Conservation (phyloP, 2,888 invertebrate genomes). For the Noctua fimbriata region DNA sequence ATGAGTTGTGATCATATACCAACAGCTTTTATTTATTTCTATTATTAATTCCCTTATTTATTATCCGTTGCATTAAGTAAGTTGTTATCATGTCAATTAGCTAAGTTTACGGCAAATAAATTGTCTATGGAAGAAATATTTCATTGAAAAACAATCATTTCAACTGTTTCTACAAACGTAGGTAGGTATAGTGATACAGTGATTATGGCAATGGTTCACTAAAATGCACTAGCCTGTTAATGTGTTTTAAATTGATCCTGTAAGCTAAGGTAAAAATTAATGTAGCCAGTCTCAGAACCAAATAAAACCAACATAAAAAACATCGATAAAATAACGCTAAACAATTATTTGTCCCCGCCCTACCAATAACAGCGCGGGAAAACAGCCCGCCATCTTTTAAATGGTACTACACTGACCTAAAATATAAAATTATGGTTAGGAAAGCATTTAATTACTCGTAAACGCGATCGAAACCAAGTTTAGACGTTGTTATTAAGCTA, state of each 20-base stretch:
- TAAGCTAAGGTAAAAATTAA: not conserved
- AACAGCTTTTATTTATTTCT: slow-evolving; percentile 32
- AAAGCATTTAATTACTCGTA: slow-evolving; percentile 79
- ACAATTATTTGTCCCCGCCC: slow-evolving; percentile 21
- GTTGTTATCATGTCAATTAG: slow-evolving; percentile 44
- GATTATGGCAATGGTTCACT: not conserved
- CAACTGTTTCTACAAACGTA: slow-evolving; percentile 2
- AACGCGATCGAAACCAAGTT: slow-evolving; percentile 81
- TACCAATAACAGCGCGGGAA: slow-evolving; percentile 45
- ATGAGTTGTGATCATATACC: slow-evolving; percentile 16
- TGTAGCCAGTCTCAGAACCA: not conserved
- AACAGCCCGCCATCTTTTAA: slow-evolving; percentile 57
- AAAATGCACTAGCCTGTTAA: not conserved
- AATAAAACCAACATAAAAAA: not conserved
- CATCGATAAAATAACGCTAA: slow-evolving; percentile 30
- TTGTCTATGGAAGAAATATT: slow-evolving; percentile 12
- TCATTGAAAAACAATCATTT: slow-evolving; percentile 5
- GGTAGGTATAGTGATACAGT: no score
- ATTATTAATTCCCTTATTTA: slow-evolving; percentile 28
- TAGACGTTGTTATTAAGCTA: slow-evolving; percentile 85
- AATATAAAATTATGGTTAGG: slow-evolving; percentile 68
- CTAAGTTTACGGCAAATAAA: slow-evolving; percentile 17
- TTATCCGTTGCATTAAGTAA: slow-evolving; percentile 16
- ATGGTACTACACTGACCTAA: slow-evolving; percentile 54
- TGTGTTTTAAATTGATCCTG: not conserved